Base-by-base conservation (phyloP, 1,140 invertebrate species). In the Orius insidiosus region DNA sequence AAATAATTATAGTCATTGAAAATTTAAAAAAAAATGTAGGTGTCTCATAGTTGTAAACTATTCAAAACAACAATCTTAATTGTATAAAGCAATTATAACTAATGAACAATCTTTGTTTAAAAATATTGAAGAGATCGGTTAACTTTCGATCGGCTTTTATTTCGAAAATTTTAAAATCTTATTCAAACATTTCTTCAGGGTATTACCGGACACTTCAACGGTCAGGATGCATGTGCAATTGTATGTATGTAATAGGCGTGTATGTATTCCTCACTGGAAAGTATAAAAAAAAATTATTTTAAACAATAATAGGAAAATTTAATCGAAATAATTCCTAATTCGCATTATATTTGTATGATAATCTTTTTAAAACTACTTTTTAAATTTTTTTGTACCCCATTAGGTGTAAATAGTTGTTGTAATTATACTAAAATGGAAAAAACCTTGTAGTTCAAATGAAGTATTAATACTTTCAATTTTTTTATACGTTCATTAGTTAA, bases 331-430 rank as follows among this genome's bases (percentile, higher is more conserved):
- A 24, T 24, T 24, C 24, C 24, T 24, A 24, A 24, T 24, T 45
- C 44, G 18, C 34, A 45, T 30, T 49, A 49, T n/a, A n/a, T n/a
- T 49, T 45, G 33, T 49, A 49, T 42, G 11, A 49, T 45, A 49
- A 6, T 39, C 44, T 45, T 49, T 45, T 34, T 49, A 45, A n/a
- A n/a, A n/a, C n/a, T n/a, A 43, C 40, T 36, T 46, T 37, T 36
- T 45, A 37, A 36, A 38, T 39, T 43, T 41, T 50, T 53, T 50
- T 50, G 45, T 49, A 50, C 32, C 19, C 38, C 43, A 14, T 38
- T n/a, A 32, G 45, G 33, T 53, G 48, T 53, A 50, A 50, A 53
- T 50, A 53, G 52, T 50, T 41, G 47, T 46, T 52, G 51, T 52
- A 49, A n/a, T n/a, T 43, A 51, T 43, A 51, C 32, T 46, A 24